Evolutionary conservation across 2,113 vertebrate species (phyloP).

Genomic region (Eulacestoma nigropectus): DNA sequence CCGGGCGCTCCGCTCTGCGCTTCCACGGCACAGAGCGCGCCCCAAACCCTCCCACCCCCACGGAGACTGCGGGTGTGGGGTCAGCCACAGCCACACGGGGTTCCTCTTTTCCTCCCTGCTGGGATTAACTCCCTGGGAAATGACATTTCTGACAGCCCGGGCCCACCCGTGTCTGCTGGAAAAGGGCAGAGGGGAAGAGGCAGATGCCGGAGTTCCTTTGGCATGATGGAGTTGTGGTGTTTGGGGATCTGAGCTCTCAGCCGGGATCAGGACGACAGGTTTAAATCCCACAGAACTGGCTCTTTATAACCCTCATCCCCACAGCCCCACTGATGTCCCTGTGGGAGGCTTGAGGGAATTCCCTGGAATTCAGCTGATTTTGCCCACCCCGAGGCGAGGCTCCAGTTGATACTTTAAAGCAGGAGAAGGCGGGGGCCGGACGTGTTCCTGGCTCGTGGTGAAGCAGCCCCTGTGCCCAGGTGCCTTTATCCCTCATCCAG

Average conservation of each 20-base stretch:
- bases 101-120: background rate
- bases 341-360: background rate
- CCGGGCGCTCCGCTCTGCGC: accelerated
- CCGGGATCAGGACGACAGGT: background rate
- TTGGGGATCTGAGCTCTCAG: background rate
- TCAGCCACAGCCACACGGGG: accelerated
- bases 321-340: too few species aligned
- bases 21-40: accelerated
- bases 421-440: background rate
- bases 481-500: slow-evolving; percentile 53
- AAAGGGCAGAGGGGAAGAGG: background rate
- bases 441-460: accelerated
- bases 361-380: background rate
- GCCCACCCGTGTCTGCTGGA: background rate
- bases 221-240: background rate
- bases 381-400: background rate
- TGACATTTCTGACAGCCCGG: background rate
- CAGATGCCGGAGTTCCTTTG: too few species aligned
- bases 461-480: background rate
- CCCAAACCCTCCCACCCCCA: accelerated
- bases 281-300: background rate
- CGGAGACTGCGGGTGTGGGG: accelerated
- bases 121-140: background rate
- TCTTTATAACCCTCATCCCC: background rate
- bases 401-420: background rate